phyloP scores from a whole-genome alignment of 1,140 invertebrate species.

The Temnothorax curvispinosus region DNA sequence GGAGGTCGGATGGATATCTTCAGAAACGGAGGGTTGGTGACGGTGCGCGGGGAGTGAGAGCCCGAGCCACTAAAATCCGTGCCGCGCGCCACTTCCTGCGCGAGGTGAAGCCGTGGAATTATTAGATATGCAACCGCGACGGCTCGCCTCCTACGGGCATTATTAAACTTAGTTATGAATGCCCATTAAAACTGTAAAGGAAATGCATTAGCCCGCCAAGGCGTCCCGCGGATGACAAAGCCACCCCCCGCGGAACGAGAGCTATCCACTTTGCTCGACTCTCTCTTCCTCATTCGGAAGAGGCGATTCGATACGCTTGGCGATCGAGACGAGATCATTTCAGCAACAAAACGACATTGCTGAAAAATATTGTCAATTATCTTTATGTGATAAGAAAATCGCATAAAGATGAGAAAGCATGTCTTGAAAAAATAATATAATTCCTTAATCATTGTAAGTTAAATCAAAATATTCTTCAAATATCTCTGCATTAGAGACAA shows the following conservation, averaged over 20 bases:
- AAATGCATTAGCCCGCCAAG: slow-evolving; percentile 84
- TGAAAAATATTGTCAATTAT: slow-evolving; percentile 47
- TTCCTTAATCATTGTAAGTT: not conserved
- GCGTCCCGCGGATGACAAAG: slow-evolving; percentile 74
- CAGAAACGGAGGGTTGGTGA: slow-evolving; percentile 8
- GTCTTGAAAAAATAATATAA: not conserved
- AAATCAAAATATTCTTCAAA: not conserved
- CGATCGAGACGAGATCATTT: slow-evolving; percentile 45
- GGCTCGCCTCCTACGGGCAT: slow-evolving; percentile 79
- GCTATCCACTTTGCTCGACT: slow-evolving; percentile 74
- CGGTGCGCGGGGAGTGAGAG: slow-evolving; percentile 47
- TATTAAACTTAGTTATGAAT: slow-evolving; percentile 86
- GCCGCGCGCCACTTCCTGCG: slow-evolving; percentile 74
- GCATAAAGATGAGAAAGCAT: not conserved
- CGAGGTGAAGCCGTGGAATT: slow-evolving; percentile 78
- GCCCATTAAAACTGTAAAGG: slow-evolving; percentile 86
- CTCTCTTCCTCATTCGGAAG: slow-evolving; percentile 65
- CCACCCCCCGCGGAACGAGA: slow-evolving; percentile 76
- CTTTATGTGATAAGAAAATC: not conserved
- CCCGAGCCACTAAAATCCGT: slow-evolving; percentile 71
- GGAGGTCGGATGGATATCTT: slow-evolving; percentile 52
- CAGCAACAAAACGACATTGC: not conserved
- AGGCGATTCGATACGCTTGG: slow-evolving; percentile 72
- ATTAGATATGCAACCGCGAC: slow-evolving; percentile 83
- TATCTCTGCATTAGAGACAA: not conserved